Evolutionary conservation across 1,140 invertebrate genomes (phyloP).

Genomic region (Diachasma alloeum): DNA sequence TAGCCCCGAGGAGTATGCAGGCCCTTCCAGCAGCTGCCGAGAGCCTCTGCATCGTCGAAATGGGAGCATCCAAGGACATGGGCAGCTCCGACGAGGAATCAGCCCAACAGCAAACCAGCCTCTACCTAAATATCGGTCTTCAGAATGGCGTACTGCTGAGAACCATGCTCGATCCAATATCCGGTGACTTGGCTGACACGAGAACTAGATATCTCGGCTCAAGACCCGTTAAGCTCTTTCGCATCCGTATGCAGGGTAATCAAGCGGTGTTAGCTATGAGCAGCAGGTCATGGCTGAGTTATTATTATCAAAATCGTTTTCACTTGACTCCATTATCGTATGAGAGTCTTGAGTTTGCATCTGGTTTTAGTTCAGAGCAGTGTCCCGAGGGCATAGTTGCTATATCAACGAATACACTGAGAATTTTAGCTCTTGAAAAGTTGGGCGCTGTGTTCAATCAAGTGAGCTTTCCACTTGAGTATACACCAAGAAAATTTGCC

Average conservation of each 20-base stretch:
- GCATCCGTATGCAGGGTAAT: slow-evolving; percentile 93
- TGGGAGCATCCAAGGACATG: slow-evolving; percentile 70
- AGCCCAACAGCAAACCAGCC: slow-evolving; percentile 71
- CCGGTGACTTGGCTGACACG: slow-evolving; percentile 96
- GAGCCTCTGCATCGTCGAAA: slow-evolving; percentile 96
- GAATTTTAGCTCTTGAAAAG: slow-evolving; percentile 98
- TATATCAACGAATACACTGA: slow-evolving; percentile 96
- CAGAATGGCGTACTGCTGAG: slow-evolving; percentile 96
- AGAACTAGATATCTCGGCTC: slow-evolving; percentile 95
- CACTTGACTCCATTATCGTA: slow-evolving; percentile 96
- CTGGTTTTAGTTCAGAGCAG: slow-evolving; percentile 98
- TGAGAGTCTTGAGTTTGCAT: slow-evolving; percentile 96
- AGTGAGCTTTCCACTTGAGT: slow-evolving; percentile 88
- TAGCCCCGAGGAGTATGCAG: slow-evolving; percentile 95
- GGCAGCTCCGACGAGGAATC: slow-evolving; percentile 66
- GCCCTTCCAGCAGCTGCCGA: slow-evolving; percentile 96
- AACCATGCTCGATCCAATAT: slow-evolving; percentile 95
- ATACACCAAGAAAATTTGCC: slow-evolving; percentile 95
- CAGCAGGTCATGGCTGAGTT: slow-evolving; percentile 97
- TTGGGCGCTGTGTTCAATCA: slow-evolving; percentile 99
- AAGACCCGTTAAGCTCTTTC: slow-evolving; percentile 94
- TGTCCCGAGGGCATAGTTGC: slow-evolving; percentile 99
- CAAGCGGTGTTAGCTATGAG: slow-evolving; percentile 98
- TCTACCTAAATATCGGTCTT: slow-evolving; percentile 96
- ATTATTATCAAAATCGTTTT: slow-evolving; percentile 97